Percentiles rank a stretch among this genome's conserved stretches.
Conservation (phyloP, 2,113 vertebrate genomes). For the Ranitomeya imitator region DNA sequence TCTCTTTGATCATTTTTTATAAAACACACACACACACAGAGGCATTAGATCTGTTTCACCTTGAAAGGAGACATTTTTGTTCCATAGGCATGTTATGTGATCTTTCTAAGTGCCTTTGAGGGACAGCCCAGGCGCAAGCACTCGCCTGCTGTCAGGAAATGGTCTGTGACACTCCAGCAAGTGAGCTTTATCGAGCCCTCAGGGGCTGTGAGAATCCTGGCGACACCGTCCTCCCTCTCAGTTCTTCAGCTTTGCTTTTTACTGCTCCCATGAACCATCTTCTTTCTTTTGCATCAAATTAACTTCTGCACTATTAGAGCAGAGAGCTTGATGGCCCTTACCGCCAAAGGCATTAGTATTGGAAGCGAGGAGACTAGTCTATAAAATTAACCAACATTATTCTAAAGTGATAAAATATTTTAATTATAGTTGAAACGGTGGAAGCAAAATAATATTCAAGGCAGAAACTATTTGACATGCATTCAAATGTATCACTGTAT, state of each 20-base stretch:
- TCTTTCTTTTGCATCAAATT: slow-evolving; percentile 38
- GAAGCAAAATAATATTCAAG: background rate
- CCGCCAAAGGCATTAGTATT: background rate
- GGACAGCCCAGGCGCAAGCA: slow-evolving; percentile 38
- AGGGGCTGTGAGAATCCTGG: slow-evolving; percentile 45
- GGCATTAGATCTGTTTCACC: slow-evolving; percentile 35
- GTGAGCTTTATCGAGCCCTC: slow-evolving; percentile 50
- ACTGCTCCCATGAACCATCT: slow-evolving; percentile 52
- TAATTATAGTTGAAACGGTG: background rate
- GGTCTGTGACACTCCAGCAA: slow-evolving; percentile 48
- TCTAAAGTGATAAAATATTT: slow-evolving; percentile 28
- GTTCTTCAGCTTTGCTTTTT: slow-evolving; percentile 32
- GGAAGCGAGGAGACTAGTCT: slow-evolving; percentile 13
- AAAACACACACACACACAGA: slow-evolving; percentile 12
- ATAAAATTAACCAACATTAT: slow-evolving; percentile 39
- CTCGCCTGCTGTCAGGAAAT: slow-evolving; percentile 51
- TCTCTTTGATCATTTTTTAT: slow-evolving; percentile 25
- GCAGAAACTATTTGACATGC: background rate
- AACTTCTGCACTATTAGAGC: slow-evolving; percentile 38
- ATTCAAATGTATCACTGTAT: background rate
- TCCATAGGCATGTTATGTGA: slow-evolving; percentile 30
- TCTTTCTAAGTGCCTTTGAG: slow-evolving; percentile 47
- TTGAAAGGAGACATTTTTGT: slow-evolving; percentile 37
- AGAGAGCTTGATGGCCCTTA: slow-evolving; percentile 41
- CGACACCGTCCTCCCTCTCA: slow-evolving; percentile 47